A percentile compares a stretch with the other conserved stretches of the same genome.
These are phyloP conservation scores for Neuroterus valhalla DNA, from an alignment of 1,140 invertebrate genomes.

Conservation along the genomic window DNA sequence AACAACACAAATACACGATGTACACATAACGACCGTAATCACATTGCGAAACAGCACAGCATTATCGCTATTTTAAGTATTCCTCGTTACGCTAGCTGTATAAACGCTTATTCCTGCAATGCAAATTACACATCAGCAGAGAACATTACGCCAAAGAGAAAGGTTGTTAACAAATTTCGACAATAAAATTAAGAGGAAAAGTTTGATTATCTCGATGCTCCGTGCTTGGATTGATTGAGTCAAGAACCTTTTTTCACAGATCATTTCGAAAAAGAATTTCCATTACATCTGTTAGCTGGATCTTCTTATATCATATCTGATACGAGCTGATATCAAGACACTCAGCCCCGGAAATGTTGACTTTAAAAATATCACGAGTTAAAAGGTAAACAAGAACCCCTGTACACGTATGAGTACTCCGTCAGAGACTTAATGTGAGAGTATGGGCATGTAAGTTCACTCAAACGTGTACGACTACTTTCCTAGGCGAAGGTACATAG, in stretches of 20 bases:
- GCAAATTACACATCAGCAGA: no score
- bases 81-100: conserved; percentile 32
- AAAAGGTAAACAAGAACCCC: conserved; percentile 37
- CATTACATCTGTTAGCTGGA: conserved; percentile 28
- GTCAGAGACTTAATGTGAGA: not conserved
- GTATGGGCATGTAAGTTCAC: conserved; percentile 21
- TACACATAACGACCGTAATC: conserved; percentile 37
- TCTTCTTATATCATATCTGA: conserved; percentile 13
- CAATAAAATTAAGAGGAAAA: no score
- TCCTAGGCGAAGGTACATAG: conserved; percentile 39
- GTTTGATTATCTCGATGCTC: no score
- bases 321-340: conserved; percentile 21
- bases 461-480: conserved; percentile 34
- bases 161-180: no score
- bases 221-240: no score
- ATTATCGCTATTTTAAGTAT: conserved; percentile 15
- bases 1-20: conserved; percentile 24
- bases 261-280: not conserved
- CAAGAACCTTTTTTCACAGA: not conserved
- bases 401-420: not conserved
- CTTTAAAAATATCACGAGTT: conserved; percentile 49
- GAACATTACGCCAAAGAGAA: no score
- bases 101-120: no score
- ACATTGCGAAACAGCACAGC: conserved; percentile 39
- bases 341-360: conserved; percentile 34